A percentile compares a stretch with the other conserved stretches of the same genome.
Conservation (phyloP, 2,888 invertebrate genomes). For the Argyra leucocephala region DNA sequence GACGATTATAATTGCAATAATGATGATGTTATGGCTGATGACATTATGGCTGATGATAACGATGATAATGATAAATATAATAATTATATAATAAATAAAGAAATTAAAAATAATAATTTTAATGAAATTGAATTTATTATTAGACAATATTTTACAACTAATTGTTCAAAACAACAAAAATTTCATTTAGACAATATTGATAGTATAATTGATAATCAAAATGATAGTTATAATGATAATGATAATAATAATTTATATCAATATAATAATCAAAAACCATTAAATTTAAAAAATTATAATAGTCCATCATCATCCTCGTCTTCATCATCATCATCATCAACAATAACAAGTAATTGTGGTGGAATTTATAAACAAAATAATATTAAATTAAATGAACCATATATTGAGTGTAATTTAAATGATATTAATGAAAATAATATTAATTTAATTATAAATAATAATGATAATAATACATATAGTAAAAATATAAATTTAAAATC, state of each 20-base stretch:
- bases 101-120: slow-evolving; percentile 4
- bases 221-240: neutral
- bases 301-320: too few relatives aligned
- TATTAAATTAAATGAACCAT: neutral
- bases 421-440: neutral
- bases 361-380: too few relatives aligned
- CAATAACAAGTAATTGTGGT: too few relatives aligned
- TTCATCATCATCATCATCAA: too few relatives aligned
- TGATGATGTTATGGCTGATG: neutral
- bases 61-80: neutral
- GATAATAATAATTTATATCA: too few relatives aligned
- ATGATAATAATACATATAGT: neutral
- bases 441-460: neutral
- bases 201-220: neutral
- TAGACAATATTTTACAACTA: slow-evolving; percentile 9
- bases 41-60: neutral
- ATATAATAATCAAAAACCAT: too few relatives aligned
- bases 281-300: too few relatives aligned
- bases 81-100: neutral
- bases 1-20: neutral
- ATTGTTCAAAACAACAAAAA: slow-evolving; percentile 2
- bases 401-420: slow-evolving; percentile 6
- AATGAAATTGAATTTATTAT: slow-evolving; percentile 8
- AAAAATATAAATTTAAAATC: neutral
- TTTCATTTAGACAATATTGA: neutral